Conservation (phyloP, 2,797 vertebrate genomes). For the Champsocephalus esox region DNA sequence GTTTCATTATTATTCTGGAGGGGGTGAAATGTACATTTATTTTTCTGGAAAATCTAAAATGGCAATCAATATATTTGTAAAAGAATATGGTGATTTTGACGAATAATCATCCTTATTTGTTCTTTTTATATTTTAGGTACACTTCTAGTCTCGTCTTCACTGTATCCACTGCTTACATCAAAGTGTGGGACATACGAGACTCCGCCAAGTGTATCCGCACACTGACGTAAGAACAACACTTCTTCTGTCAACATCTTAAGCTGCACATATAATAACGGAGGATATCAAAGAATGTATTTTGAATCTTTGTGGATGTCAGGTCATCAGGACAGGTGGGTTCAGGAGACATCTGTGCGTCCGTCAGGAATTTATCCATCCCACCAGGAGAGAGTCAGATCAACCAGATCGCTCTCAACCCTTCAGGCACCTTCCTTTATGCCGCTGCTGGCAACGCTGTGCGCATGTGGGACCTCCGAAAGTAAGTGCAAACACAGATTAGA, state of each 20-base stretch:
- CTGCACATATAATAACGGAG: too few relatives aligned
- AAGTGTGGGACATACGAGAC: conserved; percentile 98
- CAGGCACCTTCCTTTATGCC: conserved; percentile 93
- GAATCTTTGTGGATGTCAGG: conserved; percentile 69
- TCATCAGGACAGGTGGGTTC: conserved; percentile 94
- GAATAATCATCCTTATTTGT: background rate
- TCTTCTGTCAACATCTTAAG: background rate
- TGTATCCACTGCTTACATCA: conserved; percentile 94
- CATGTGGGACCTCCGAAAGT: conserved; percentile 99
- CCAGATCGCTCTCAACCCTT: conserved; percentile 93
- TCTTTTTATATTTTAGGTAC: conserved; percentile 75
- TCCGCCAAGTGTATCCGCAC: conserved; percentile 96
- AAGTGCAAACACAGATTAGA: conserved; percentile 13
- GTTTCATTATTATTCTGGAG: too few relatives aligned
- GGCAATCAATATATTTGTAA: too few relatives aligned
- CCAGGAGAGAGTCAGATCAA: conserved; percentile 97
- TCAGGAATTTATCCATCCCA: conserved; percentile 89
- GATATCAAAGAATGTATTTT: background rate
- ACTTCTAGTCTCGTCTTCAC: conserved; percentile 95
- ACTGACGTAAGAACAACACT: conserved; percentile 85
- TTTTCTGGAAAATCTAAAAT: too few relatives aligned
- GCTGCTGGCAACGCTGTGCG: conserved; percentile 94
- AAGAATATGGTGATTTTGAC: background rate
- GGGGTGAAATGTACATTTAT: too few relatives aligned
- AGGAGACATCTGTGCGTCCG: conserved; percentile 88